Evolutionary conservation across 2,113 vertebrate species (phyloP).

Genomic region (Etheostoma cragini): DNA sequence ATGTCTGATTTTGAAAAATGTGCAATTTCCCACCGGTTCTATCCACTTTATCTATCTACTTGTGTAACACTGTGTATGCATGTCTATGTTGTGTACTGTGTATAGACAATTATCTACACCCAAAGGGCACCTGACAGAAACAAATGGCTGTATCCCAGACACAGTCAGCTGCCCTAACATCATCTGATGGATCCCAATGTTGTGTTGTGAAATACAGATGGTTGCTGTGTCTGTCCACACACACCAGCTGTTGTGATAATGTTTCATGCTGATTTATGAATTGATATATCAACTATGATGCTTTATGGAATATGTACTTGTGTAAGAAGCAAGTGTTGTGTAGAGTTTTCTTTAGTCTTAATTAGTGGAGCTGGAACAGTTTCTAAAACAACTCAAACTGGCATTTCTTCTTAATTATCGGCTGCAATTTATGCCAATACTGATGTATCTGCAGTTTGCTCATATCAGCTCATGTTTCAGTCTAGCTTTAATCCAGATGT

Average conservation of each 20-base stretch:
- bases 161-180: conserved; percentile 53
- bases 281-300: conserved; percentile 21
- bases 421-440: fast-evolving
- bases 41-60: background rate
- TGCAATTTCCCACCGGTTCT: background rate
- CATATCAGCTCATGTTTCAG: background rate
- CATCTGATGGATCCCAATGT: conserved; percentile 61
- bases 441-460: background rate
- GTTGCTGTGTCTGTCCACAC: conserved; percentile 17
- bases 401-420: background rate
- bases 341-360: background rate
- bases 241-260: conserved; percentile 62
- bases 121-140: conserved; percentile 28
- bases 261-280: conserved; percentile 46
- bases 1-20: no score
- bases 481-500: conserved; percentile 7
- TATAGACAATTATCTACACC: conserved; percentile 14
- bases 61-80: background rate
- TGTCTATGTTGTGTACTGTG: conserved; percentile 14
- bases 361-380: background rate
- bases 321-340: background rate
- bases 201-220: conserved; percentile 54
- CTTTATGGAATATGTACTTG: background rate
- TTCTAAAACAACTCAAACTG: background rate
- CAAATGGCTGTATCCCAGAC: conserved; percentile 8